Base-by-base conservation (phyloP, 2,888 invertebrate genomes). In the Latrodectus elegans region DNA sequence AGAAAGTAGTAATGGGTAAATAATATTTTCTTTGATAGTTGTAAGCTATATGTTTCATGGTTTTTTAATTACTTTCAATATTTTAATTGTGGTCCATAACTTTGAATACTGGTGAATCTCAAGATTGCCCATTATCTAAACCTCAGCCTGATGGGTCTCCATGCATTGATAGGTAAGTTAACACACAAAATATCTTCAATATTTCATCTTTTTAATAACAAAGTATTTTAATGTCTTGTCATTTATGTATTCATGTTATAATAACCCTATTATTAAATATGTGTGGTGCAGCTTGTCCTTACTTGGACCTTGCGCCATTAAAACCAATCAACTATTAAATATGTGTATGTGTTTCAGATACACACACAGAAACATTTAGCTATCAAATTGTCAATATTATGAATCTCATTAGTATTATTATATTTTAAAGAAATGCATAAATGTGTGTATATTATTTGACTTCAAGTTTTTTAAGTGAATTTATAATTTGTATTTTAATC, bases 71-170 rank as follows among this genome's bases (percentile, higher is more conserved):
- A 11, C 22, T n/a, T 51, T 38, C 38, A 38, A 38, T 2, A 38
- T 38, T 38, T 38, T 3, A 38, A 70, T 8, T 53, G 0, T 68
- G 53, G 26, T 38, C 80, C 80, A 80, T 79, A 81, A 89, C 55
- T n/a, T 82, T 67, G 85, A 89, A 72, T 89, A 96, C 96, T 71
- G 98, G 98, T 15, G 94, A 93, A 65, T 94, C 95, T 65, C 95
- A 96, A 11, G 95, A 95, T 90, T 97, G 97, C 92, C 97, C 96
- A 0, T 94, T 95, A 92, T 97, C 97, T 89, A 96, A 96, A 12
- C 96, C 97, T 22, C 96, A 96, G 94, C 94, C 95, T 72, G 96
- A 97, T 93, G 95, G 95, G 84, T 97, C 97, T 75, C 95, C 95
- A 90, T 99, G 99, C 91, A 95, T 97, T 89, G 98, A 98, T 92